phyloP scores from a whole-genome alignment of 2,113 vertebrate genomes.

The Pomatostomus ruficeps region DNA sequence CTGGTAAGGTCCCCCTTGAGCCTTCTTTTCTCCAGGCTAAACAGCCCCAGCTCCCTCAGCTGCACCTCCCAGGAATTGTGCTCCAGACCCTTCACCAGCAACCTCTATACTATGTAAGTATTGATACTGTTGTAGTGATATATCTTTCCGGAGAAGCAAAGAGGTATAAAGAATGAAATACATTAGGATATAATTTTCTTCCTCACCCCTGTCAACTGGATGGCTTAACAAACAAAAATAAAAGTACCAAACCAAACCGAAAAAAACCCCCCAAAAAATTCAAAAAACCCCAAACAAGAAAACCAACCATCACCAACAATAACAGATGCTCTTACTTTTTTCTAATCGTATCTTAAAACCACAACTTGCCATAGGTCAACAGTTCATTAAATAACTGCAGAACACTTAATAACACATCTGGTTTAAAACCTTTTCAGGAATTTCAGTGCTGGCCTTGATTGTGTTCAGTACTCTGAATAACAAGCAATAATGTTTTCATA shows the following conservation, averaged over 20 bases:
- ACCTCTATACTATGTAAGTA: rapidly evolving
- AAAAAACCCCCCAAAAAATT: neutral
- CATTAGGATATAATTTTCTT: neutral
- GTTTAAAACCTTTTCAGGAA: neutral
- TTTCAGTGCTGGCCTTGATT: neutral
- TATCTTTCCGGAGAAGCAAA: neutral
- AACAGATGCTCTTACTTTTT: neutral
- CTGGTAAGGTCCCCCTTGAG: neutral
- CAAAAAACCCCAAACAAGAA: neutral
- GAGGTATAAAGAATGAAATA: neutral
- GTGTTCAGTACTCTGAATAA: neutral
- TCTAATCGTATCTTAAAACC: neutral
- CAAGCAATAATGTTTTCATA: neutral
- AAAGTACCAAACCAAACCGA: neutral
- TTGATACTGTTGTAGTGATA: neutral
- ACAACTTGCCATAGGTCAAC: neutral
- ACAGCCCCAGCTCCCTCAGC: neutral
- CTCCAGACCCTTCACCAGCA: neutral
- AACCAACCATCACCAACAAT: neutral
- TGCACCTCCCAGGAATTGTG: neutral
- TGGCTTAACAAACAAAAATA: neutral
- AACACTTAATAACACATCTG: neutral
- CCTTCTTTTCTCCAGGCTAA: neutral
- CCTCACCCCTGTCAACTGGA: neutral
- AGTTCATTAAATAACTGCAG: neutral